Evolutionary conservation across 2,113 vertebrate genomes (phyloP).

Genomic region (Taurulus bubalis): DNA sequence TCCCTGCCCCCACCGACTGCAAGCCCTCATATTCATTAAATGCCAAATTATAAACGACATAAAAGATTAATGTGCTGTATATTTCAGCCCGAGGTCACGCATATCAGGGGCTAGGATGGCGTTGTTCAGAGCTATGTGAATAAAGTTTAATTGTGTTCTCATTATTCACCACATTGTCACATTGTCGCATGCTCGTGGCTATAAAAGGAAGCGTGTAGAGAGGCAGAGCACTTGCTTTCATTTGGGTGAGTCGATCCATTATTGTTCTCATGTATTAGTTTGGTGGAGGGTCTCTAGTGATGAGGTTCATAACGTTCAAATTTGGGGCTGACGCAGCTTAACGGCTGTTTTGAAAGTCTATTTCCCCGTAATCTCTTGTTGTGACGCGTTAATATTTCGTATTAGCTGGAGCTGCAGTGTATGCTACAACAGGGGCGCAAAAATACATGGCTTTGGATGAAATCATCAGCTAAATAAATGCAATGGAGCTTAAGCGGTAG

Average conservation of each 20-base stretch:
- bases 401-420: background rate
- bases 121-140: background rate
- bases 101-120: background rate
- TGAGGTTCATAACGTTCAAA: background rate
- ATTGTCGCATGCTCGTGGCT: slow-evolving; percentile 6
- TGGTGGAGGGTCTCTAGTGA: background rate
- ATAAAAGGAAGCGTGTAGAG: slow-evolving; percentile 23
- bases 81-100: background rate
- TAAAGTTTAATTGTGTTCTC: slow-evolving; percentile 24
- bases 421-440: background rate
- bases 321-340: background rate
- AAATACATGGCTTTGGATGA: background rate
- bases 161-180: slow-evolving; percentile 14
- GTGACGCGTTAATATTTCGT: background rate
- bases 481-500: no score
- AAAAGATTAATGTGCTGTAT: background rate
- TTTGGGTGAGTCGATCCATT: background rate
- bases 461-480: background rate
- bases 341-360: background rate
- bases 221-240: background rate
- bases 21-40: background rate
- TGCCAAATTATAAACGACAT: background rate
- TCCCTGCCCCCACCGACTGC: background rate
- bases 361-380: background rate
- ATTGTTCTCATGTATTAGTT: background rate